These are phyloP conservation scores for Dasypogon diadema DNA, from an alignment of 2,888 invertebrate genomes.

Conservation along the genomic window DNA sequence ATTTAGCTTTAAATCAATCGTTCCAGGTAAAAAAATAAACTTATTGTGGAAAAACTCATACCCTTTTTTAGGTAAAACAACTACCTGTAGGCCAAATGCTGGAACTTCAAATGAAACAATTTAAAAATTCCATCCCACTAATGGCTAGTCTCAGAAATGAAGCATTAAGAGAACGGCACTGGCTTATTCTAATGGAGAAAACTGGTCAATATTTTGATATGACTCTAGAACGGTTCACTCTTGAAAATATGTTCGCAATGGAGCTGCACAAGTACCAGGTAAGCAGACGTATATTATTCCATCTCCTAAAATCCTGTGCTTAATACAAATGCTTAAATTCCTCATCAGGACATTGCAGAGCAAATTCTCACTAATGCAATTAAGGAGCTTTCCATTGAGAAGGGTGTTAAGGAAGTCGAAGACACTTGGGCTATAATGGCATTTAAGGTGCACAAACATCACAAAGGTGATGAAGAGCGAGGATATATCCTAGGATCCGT, in stretches of 20 bases:
- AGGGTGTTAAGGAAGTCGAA: constrained; percentile 85
- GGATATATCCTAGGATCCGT: constrained; percentile 82
- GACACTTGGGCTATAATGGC: constrained; percentile 78
- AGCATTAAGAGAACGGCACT: constrained; percentile 89
- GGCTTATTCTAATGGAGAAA: constrained; percentile 88
- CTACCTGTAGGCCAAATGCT: constrained; percentile 77
- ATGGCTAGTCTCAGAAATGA: constrained; percentile 94
- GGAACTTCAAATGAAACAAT: constrained; percentile 88
- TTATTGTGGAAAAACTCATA: not conserved
- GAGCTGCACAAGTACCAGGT: constrained; percentile 86
- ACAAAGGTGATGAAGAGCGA: constrained; percentile 81
- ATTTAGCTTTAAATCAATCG: no score
- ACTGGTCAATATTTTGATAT: constrained; percentile 88
- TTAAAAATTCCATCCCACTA: constrained; percentile 86
- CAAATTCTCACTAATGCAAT: constrained; percentile 89
- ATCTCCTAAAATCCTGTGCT: not conserved
- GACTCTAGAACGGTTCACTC: constrained; percentile 87
- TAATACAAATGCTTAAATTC: not conserved
- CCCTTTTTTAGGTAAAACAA: constrained; percentile 64
- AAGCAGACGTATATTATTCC: not conserved
- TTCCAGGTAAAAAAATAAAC: no score
- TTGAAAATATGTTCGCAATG: constrained; percentile 94
- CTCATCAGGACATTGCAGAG: constrained; percentile 77
- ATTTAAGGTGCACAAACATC: constrained; percentile 77
- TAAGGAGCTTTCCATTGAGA: constrained; percentile 92